Evolutionary conservation across 1,140 invertebrate species (phyloP).

Genomic region (Anoplolepis gracilipes): DNA sequence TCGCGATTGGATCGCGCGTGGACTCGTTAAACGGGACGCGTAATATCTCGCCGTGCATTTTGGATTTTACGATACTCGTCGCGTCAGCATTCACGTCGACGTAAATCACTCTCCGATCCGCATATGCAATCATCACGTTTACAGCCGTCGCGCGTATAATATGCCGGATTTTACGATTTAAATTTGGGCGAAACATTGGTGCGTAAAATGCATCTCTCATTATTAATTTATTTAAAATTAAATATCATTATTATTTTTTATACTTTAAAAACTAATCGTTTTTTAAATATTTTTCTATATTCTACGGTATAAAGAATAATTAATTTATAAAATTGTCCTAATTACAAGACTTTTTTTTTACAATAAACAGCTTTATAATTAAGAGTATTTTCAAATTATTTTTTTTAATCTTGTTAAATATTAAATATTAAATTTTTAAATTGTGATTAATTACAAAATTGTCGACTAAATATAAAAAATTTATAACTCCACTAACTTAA

Average conservation of each 20-base stretch:
- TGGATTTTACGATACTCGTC: constrained; percentile 22
- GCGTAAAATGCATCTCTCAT: neutral
- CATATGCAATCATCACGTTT: constrained; percentile 21
- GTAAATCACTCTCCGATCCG: constrained; percentile 15
- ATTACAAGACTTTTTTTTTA: neutral
- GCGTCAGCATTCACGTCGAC: neutral
- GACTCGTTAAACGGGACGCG: constrained; percentile 37
- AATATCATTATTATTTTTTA: neutral
- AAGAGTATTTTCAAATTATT: neutral
- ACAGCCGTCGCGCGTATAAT: neutral
- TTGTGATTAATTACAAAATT: neutral
- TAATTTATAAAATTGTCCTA: neutral
- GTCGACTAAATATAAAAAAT: neutral
- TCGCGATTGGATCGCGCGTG: constrained; percentile 38
- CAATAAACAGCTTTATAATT: neutral
- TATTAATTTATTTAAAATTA: neutral
- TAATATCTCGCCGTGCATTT: constrained; percentile 22
- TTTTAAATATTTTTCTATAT: neutral
- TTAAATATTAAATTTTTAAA: neutral
- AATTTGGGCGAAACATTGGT: neutral
- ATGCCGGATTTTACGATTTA: neutral
- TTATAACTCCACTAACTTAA: too few species aligned
- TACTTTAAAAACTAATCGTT: neutral
- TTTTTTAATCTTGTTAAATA: neutral
- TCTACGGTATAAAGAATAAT: neutral